Base-by-base conservation (phyloP, 2,113 vertebrate species). In the Psophia crepitans region DNA sequence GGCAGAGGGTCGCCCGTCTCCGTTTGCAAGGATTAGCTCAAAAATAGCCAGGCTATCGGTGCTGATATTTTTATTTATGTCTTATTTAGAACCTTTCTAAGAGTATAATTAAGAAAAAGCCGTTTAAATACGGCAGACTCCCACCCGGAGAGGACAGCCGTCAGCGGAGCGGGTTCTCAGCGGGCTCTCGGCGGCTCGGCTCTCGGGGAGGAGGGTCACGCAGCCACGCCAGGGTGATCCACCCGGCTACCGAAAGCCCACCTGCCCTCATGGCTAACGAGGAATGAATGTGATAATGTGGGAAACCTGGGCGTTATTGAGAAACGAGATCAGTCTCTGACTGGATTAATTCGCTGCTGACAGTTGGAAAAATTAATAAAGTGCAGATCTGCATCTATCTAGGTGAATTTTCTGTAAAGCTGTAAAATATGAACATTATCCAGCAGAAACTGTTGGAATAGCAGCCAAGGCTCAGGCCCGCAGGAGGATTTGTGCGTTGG, bases 81-180 rank as follows among this genome's bases (percentile, higher is more conserved):
- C 21, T 39, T 39, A 20, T 57, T 68, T 83, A 79, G 43, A 76
- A 53, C 6, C 3, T 76, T 68, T 79, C 15, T 41, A 64, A 66
- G 41, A 4, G 6, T 53, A 13, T 35, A 51, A 37, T 39, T 54
- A 48, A 39, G 43, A 24, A 89, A 30, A 87, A 81, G 2, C 32
- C 85, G n/a, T 75, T 81, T 46, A 53, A 78, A 57, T 53, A 48
- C 19, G 20, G 22, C 33, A 58, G 23, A 4, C 20, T 84, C 6
- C 70, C 9, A 49, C 3, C 19, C 0, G 0, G 48, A 71, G 57
- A 66, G 58, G 60, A 51, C 8, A 17, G 12, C 26, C 0, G 0
- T 8, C 17, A 74, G 53, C 16, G 1, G 18, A 39, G 20, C 0
- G 0, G 73, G 33, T 57, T 79, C 49, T 65, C 1, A 3, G 35